Base-by-base conservation (phyloP, 2,113 vertebrate species). In the Ictalurus punctatus region DNA sequence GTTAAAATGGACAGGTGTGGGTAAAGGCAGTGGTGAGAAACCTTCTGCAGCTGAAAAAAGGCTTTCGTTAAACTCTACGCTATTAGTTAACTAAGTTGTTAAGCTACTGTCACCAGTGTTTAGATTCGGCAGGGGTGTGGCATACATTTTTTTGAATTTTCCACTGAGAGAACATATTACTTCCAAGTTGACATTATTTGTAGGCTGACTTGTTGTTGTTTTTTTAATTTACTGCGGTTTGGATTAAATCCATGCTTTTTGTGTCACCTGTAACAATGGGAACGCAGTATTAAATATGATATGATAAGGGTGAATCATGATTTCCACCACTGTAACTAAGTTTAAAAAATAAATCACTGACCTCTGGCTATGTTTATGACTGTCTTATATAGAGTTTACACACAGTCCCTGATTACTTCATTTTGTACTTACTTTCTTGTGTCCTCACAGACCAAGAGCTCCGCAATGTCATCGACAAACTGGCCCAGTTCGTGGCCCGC, bases 401-500 rank as follows among this genome's bases (percentile, higher is more conserved):
- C 71, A 44, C 23, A 40, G 17, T 74, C 8, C 37, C 73, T 44
- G 37, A 23, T 44, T 23, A 44, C 14, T 73, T 74, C 19, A 56
- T 74, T 61, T 13, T 78, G 17, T 34, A 0, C 6, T 14, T n/a
- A 56, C 10, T 65, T 52, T 67, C n/a, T 69, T 87, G 74, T 69
- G 14, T 59, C 17, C 80, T 10, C 83, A 9, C 95, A 99, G 98
- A 99, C 92, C 98, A 99, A 93, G 98, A 99, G 93, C 96, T 99
- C 88, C 96, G 97, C 88, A 99, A 99, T 95, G 98, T 99, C 92
- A 99, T 99, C 86, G 98, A 99, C 95, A 99, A 99, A 92, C 93
- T 99, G 92, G 98, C 98, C 25, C 98, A 99, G 93, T 99, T 99
- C 92, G 98, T 99, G 74, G 97, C 98, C 37, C 97, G 98, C 85